phyloP scores from a whole-genome alignment of 2,888 invertebrate genomes.

The Drosophila pseudotakahashii region DNA sequence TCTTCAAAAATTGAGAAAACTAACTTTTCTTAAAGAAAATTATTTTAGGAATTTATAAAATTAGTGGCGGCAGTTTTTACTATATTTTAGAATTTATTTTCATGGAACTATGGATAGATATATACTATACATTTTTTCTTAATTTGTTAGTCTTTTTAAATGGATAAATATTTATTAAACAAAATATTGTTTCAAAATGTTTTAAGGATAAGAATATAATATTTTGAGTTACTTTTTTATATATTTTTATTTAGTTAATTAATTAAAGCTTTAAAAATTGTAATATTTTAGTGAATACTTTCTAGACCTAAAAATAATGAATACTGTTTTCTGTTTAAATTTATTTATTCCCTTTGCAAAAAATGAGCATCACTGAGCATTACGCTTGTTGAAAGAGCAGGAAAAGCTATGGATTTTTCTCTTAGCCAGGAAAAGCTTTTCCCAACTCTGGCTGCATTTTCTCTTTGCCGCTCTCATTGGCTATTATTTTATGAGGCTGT shows the following conservation, averaged over 20 bases:
- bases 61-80: neutral
- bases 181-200: no score
- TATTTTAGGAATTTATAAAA: neutral
- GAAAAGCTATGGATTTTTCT: constrained; percentile 16
- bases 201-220: no score
- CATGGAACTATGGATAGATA: no score
- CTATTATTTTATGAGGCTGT: constrained; percentile 14
- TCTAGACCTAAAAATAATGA: no score
- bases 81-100: neutral
- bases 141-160: no score
- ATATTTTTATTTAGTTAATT: no score
- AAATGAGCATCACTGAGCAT: constrained; percentile 12
- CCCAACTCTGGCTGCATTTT: neutral
- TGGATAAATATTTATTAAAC: no score
- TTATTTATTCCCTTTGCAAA: neutral
- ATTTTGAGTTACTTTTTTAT: no score
- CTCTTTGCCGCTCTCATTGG: constrained; percentile 19
- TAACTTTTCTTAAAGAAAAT: neutral
- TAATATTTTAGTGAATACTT: no score
- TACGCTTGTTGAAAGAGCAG: constrained; percentile 1
- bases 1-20: neutral
- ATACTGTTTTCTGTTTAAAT: no score
- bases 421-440: constrained; percentile 25
- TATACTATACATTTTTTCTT: no score
- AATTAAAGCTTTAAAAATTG: no score